Conservation (phyloP, 1,140 invertebrate species). For the Thrips palmi region DNA sequence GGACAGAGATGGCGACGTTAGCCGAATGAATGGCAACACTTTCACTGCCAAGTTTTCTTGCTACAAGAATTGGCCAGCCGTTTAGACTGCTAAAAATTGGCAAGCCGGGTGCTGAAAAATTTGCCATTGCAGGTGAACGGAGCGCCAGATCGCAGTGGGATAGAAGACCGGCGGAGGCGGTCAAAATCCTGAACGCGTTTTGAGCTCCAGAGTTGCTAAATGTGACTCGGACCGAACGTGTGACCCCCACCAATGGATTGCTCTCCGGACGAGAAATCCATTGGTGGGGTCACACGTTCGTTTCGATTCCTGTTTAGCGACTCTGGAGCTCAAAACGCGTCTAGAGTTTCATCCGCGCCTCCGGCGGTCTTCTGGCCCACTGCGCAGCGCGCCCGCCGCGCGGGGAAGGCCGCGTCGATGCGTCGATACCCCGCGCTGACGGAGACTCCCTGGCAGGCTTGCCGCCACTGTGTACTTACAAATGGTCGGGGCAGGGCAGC, state of each 20-base stretch:
- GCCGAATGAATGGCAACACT: too few species aligned
- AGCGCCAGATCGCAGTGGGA: not conserved
- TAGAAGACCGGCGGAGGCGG: not conserved
- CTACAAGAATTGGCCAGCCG: not conserved
- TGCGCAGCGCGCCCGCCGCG: not conserved
- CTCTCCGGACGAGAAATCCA: too few species aligned
- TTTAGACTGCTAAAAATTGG: not conserved
- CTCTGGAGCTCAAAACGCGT: not conserved
- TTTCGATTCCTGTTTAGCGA: not conserved
- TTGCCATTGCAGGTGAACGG: not conserved
- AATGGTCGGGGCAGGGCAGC: slow-evolving; percentile 25
- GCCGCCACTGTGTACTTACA: slow-evolving; percentile 21
- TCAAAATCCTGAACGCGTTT: too few species aligned
- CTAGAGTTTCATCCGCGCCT: not conserved
- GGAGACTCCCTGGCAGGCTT: too few species aligned
- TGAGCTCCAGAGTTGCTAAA: too few species aligned
- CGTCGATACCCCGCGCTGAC: too few species aligned
- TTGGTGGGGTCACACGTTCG: too few species aligned
- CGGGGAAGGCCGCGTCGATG: not conserved
- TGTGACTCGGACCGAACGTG: too few species aligned
- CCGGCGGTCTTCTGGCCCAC: not conserved
- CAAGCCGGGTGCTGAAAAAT: not conserved
- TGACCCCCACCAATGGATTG: too few species aligned
- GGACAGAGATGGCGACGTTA: too few species aligned
- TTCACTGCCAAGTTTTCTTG: not conserved